Percentiles rank a stretch among this genome's conserved stretches.
These are phyloP conservation scores for Acleris holmiana DNA, from an alignment of 2,888 invertebrate species.

Conservation along the genomic window DNA sequence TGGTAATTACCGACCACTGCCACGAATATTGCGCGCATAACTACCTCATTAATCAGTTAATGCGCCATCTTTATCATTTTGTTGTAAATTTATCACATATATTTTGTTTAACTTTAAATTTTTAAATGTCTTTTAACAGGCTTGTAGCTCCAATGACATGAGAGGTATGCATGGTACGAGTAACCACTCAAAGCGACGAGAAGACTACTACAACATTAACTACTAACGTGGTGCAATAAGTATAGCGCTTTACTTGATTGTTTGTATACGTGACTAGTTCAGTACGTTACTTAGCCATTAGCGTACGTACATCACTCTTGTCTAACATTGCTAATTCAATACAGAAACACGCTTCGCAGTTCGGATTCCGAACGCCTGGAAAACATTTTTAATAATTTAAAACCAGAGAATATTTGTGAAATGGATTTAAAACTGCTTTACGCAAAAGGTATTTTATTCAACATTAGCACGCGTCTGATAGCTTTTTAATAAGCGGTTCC, in stretches of 20 bases:
- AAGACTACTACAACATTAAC: conserved; percentile 25
- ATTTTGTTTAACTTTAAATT: conserved; percentile 16
- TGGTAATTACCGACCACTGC: conserved; percentile 39
- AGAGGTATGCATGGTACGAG: conserved; percentile 6
- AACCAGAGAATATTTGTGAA: neutral
- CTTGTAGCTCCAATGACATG: conserved; percentile 4
- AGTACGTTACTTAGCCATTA: conserved; percentile 68
- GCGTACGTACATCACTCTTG: conserved; percentile 53
- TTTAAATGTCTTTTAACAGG: conserved; percentile 11
- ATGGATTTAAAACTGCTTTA: conserved; percentile 25
- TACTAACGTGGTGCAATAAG: conserved; percentile 47
- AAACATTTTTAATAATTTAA: conserved; percentile 15
- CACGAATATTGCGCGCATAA: conserved; percentile 41
- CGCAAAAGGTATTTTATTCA: conserved; percentile 35
- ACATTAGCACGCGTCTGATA: conserved; percentile 51
- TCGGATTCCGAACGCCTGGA: conserved; percentile 37
- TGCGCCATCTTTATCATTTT: conserved; percentile 34
- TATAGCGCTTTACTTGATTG: conserved; percentile 56
- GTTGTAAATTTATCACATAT: conserved; percentile 17
- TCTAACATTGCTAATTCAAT: conserved; percentile 40
- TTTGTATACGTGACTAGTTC: conserved; percentile 63
- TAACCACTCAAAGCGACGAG: conserved; percentile 19
- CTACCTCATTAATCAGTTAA: conserved; percentile 43
- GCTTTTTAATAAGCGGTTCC: conserved; percentile 58
- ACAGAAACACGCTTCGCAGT: conserved; percentile 50